These are phyloP conservation scores for Chironomus tentans DNA, from an alignment of 2,888 invertebrate species.

Conservation along the genomic window DNA sequence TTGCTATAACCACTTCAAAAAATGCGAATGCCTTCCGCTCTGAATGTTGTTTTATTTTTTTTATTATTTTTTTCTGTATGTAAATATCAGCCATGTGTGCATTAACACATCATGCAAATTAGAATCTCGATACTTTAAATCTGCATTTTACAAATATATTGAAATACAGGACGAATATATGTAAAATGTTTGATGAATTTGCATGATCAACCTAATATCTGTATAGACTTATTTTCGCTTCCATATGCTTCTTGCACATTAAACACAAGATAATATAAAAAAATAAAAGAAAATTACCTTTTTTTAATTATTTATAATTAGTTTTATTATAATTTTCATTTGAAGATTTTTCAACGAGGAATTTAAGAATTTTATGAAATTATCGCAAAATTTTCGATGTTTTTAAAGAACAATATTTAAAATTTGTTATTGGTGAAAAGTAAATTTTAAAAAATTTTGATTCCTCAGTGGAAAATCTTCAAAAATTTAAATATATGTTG, in stretches of 20 bases:
- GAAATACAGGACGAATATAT: neutral
- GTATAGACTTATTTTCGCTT: conserved; percentile 1
- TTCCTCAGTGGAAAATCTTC: neutral
- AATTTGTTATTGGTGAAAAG: too few species aligned
- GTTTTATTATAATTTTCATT: neutral
- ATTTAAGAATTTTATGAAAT: too few species aligned
- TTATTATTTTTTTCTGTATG: neutral
- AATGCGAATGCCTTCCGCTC: neutral
- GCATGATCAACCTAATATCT: conserved; percentile 1
- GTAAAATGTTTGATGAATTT: neutral
- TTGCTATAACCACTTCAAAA: neutral
- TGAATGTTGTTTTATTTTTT: neutral
- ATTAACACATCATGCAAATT: neutral
- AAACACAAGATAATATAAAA: conserved; percentile 18
- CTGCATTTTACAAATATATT: neutral
- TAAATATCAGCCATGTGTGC: too few species aligned
- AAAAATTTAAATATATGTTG: neutral
- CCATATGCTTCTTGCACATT: conserved; percentile 23
- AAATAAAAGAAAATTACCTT: neutral
- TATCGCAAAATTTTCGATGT: too few species aligned
- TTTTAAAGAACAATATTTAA: too few species aligned
- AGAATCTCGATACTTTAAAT: neutral
- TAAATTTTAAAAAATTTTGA: too few species aligned
- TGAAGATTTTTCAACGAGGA: neutral
- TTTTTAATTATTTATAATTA: neutral